Percentiles rank a stretch among this genome's conserved stretches.
phyloP scores from a whole-genome alignment of 1,140 invertebrate species.

The Tetramorium alpestre region DNA sequence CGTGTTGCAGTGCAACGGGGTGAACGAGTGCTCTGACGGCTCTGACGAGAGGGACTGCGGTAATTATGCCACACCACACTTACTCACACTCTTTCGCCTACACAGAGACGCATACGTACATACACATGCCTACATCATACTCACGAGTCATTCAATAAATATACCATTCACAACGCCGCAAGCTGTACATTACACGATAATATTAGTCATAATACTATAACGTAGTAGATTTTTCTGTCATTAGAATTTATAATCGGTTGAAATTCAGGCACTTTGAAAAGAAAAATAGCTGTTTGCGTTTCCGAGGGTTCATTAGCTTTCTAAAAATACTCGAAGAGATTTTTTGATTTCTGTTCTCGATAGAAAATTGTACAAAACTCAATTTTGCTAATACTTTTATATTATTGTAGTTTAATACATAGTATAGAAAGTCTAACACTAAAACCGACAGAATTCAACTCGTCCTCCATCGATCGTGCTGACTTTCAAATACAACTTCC shows the following conservation, averaged over 20 bases:
- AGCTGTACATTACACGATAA: not conserved
- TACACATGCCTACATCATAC: not conserved
- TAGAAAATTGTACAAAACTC: not conserved
- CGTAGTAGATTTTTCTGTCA: too few species aligned
- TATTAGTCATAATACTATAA: too few species aligned
- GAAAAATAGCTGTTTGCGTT: not conserved
- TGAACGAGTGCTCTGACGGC: conserved; percentile 90
- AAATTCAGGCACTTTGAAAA: not conserved
- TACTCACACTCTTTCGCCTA: not conserved
- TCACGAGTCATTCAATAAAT: not conserved
- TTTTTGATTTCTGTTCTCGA: not conserved
- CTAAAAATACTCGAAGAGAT: not conserved
- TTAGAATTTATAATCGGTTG: not conserved
- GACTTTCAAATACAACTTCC: conserved; percentile 33
- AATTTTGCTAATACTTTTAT: not conserved
- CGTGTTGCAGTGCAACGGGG: conserved; percentile 88
- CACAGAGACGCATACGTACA: not conserved
- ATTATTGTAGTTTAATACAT: not conserved
- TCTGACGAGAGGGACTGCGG: conserved; percentile 91
- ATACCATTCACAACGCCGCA: not conserved
- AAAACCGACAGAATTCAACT: conserved; percentile 7
- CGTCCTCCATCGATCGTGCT: conserved; percentile 7
- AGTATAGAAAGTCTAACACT: conserved; percentile 7
- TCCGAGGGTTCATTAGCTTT: not conserved
- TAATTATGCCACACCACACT: conserved; percentile 86